Conservation (phyloP, 2,888 invertebrate genomes). For the Eupithecia exiguata region DNA sequence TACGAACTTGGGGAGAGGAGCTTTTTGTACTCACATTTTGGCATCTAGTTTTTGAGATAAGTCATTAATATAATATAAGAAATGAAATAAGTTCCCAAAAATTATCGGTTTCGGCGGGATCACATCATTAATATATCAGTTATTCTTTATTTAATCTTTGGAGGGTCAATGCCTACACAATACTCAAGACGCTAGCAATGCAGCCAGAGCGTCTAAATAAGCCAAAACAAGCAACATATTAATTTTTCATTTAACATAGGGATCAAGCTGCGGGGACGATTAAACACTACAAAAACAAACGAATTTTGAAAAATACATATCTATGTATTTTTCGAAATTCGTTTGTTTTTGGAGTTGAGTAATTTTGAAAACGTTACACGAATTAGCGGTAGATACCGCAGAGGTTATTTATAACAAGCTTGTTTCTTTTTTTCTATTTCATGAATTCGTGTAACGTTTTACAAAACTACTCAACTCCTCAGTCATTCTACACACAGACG, state of each 20-base stretch:
- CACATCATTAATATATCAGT: too few species aligned
- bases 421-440: neutral
- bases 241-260: neutral
- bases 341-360: too few species aligned
- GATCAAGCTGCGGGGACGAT: neutral
- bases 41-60: neutral
- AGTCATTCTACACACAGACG: slow-evolving; percentile 3
- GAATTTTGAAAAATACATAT: neutral
- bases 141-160: too few species aligned
- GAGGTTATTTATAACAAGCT: neutral
- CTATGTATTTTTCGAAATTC: too few species aligned
- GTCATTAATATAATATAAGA: neutral
- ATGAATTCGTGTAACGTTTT: neutral
- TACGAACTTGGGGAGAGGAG: slow-evolving; percentile 30
- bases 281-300: neutral
- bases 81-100: too few species aligned
- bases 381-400: too few species aligned
- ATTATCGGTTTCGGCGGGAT: too few species aligned
- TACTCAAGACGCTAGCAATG: too few species aligned
- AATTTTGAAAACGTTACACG: too few species aligned
- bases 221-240: too few species aligned
- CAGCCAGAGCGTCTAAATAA: too few species aligned
- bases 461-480: neutral
- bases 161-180: too few species aligned
- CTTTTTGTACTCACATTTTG: neutral